phyloP scores from a whole-genome alignment of 1,140 invertebrate genomes.

The Drosophila pseudoobscura region DNA sequence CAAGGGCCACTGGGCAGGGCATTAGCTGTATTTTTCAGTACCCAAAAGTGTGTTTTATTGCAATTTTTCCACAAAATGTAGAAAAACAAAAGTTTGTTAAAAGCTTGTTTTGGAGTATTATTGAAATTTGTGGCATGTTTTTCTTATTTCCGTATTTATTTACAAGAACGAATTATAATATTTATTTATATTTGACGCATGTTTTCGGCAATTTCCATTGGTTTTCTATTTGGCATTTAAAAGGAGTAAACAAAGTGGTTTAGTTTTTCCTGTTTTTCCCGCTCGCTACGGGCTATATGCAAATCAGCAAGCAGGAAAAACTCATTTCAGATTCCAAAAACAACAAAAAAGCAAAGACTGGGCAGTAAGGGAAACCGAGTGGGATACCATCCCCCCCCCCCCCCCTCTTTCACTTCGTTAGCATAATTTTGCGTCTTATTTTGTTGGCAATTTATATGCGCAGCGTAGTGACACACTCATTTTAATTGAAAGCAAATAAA shows the following conservation, averaged over 20 bases:
- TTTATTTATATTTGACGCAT: constrained; percentile 21
- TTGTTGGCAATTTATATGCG: constrained; percentile 77
- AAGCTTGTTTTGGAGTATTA: too few species aligned
- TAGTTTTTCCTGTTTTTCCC: constrained; percentile 56
- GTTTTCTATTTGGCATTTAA: constrained; percentile 20
- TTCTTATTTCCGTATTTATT: too few species aligned
- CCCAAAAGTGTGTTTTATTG: constrained; percentile 23
- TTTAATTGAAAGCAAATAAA: constrained; percentile 82
- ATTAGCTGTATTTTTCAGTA: constrained; percentile 66
- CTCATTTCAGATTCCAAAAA: constrained; percentile 52
- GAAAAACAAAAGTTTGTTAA: too few species aligned
- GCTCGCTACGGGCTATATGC: constrained; percentile 29
- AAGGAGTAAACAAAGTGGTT: constrained; percentile 65
- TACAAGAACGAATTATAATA: neutral
- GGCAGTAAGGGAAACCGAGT: too few species aligned
- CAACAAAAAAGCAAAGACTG: constrained; percentile 2
- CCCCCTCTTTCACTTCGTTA: constrained; percentile 44
- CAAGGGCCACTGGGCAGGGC: constrained; percentile 45
- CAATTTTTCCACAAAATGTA: neutral
- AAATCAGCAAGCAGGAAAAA: constrained; percentile 48
- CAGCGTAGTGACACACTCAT: constrained; percentile 67
- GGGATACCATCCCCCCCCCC: neutral
- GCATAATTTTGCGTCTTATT: constrained; percentile 74
- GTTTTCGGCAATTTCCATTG: constrained; percentile 33
- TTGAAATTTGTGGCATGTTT: too few species aligned